phyloP scores from a whole-genome alignment of 2,888 invertebrate genomes.

The Iselma pallidipennis region DNA sequence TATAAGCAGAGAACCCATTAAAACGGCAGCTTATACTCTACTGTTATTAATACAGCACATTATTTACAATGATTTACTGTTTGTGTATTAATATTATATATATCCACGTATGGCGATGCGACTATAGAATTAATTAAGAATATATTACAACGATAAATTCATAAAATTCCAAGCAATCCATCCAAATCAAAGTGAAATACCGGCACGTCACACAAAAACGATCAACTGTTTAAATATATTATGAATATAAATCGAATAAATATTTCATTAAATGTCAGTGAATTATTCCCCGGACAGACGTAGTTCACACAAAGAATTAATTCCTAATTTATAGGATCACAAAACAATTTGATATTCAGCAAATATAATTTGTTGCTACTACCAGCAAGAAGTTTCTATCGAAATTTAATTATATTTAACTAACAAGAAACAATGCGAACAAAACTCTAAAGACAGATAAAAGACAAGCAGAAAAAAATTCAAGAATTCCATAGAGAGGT shows the following conservation, averaged over 20 bases:
- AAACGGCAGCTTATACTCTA: constrained; percentile 41
- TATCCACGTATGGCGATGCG: constrained; percentile 18
- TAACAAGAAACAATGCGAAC: too few relatives aligned
- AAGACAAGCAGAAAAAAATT: not conserved
- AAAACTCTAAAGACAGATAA: not conserved
- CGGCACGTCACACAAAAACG: constrained; percentile 15
- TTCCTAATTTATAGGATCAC: not conserved
- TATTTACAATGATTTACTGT: constrained; percentile 49
- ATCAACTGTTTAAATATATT: constrained; percentile 18
- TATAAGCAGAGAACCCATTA: constrained; percentile 48
- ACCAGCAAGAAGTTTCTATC: too few relatives aligned
- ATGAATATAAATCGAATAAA: constrained; percentile 25
- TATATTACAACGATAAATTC: constrained; percentile 31
- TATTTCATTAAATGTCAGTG: constrained; percentile 23
- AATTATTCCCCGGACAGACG: not conserved
- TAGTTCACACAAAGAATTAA: not conserved
- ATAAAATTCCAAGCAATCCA: constrained; percentile 31
- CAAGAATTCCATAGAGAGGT: not conserved
- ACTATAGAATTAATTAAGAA: constrained; percentile 29
- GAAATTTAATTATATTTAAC: too few relatives aligned
- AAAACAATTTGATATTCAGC: not conserved
- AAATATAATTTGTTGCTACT: not conserved
- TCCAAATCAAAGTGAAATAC: constrained; percentile 27
- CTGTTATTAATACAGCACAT: constrained; percentile 48
- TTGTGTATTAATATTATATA: constrained; percentile 35